Evolutionary conservation across 2,113 vertebrate genomes (phyloP).

Genomic region (Callithrix jacchus): DNA sequence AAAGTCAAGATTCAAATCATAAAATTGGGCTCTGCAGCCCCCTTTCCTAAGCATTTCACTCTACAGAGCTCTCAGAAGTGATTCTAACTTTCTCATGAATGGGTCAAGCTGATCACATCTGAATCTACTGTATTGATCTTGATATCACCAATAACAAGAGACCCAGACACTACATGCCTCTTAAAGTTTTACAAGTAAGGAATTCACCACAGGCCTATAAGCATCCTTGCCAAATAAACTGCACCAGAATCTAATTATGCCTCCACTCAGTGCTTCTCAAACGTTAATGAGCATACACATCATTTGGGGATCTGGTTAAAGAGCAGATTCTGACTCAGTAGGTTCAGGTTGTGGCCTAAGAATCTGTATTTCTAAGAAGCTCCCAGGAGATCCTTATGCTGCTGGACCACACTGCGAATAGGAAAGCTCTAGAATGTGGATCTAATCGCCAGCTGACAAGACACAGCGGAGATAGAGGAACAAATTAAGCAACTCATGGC

Average conservation of each 20-base stretch:
- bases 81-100: background rate
- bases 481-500: background rate
- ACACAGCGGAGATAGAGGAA: background rate
- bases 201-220: background rate
- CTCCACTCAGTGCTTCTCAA: background rate
- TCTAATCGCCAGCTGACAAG: background rate
- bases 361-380: background rate
- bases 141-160: background rate
- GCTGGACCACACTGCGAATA: background rate
- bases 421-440: background rate
- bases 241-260: background rate
- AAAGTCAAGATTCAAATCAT: background rate
- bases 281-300: background rate
- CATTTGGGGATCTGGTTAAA: background rate
- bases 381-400: background rate
- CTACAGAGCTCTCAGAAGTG: background rate
- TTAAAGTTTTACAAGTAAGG: background rate
- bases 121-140: background rate
- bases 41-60: background rate
- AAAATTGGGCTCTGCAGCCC: background rate
- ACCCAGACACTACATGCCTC: fast-evolving
- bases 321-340: background rate
- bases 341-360: background rate
- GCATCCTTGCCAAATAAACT: background rate
- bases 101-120: background rate